Percentiles rank a stretch among this genome's conserved stretches.
Conservation (phyloP, 2,113 vertebrate genomes). For the Brachirus orientalis region DNA sequence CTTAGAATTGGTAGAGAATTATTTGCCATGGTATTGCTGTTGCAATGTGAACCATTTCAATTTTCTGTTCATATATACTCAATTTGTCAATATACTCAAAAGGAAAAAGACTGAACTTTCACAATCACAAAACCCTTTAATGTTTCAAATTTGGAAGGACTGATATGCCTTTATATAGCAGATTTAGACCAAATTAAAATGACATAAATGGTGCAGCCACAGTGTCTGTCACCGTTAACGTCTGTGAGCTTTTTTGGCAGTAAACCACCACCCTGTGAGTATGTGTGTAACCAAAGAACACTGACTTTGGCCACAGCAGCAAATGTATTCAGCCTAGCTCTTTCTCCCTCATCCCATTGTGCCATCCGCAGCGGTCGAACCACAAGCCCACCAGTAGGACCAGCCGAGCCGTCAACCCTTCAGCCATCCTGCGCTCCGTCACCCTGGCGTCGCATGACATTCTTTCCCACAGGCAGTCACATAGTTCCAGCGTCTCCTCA, state of each 20-base stretch:
- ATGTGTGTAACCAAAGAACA: constrained; percentile 56
- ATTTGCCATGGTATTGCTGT: not conserved
- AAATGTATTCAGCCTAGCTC: constrained; percentile 39
- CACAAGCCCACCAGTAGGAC: constrained; percentile 59
- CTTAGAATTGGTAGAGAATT: not conserved
- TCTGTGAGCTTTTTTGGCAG: constrained; percentile 32
- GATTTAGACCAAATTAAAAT: constrained; percentile 1
- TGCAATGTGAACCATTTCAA: not conserved
- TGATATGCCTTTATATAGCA: not conserved
- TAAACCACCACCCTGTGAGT: constrained; percentile 4
- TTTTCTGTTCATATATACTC: not conserved
- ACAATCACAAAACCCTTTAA: not conserved
- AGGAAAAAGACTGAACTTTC: not conserved
- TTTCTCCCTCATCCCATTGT: constrained; percentile 40
- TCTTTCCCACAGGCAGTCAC: constrained; percentile 88
- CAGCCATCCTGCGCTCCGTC: constrained; percentile 80
- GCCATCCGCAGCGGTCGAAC: constrained; percentile 48
- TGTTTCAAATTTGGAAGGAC: constrained; percentile 5
- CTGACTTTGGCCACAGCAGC: constrained; percentile 32
- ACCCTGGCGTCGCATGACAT: constrained; percentile 87
- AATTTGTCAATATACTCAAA: not conserved
- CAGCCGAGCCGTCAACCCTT: constrained; percentile 66
- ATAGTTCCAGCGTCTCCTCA: constrained; percentile 89
- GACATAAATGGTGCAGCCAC: constrained; percentile 4
- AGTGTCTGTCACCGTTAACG: constrained; percentile 11